Percentiles rank a stretch among this genome's conserved stretches.
These are phyloP conservation scores for Dolichallabes microphthalmus DNA, from an alignment of 2,113 vertebrate species.

Conservation along the genomic window DNA sequence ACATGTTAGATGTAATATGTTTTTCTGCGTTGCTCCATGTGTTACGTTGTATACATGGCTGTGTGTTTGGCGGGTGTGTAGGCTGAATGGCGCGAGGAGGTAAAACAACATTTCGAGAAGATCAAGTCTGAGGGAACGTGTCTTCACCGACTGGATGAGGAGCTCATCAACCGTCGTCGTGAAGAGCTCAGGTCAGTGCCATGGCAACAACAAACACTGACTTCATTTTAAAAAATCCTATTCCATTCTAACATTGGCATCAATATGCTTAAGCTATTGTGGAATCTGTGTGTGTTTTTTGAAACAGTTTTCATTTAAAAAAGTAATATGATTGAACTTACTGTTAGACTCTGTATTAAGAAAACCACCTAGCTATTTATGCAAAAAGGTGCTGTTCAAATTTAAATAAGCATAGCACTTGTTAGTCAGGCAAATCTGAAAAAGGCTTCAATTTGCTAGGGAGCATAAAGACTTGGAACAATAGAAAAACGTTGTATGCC, in stretches of 20 bases:
- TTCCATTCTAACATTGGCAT: neutral
- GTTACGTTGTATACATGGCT: neutral
- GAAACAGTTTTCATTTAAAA: neutral
- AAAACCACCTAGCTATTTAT: neutral
- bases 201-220: neutral
- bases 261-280: neutral
- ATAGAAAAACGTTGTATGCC: no score
- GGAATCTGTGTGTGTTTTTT: neutral
- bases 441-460: no score
- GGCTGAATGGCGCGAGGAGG: slow-evolving; percentile 95
- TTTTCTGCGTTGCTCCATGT: neutral
- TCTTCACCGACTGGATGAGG: slow-evolving; percentile 91
- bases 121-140: slow-evolving; percentile 97
- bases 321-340: neutral
- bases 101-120: slow-evolving; percentile 95
- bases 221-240: neutral
- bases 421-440: no score
- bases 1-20: neutral
- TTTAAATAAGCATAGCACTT: no score
- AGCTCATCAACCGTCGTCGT: slow-evolving; percentile 88
- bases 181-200: slow-evolving; percentile 87
- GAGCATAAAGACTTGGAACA: no score
- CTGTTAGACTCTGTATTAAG: neutral
- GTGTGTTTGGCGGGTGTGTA: slow-evolving; percentile 56
- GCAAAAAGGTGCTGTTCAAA: no score